phyloP scores from a whole-genome alignment of 2,888 invertebrate species.

The Drosophila picticornis region DNA sequence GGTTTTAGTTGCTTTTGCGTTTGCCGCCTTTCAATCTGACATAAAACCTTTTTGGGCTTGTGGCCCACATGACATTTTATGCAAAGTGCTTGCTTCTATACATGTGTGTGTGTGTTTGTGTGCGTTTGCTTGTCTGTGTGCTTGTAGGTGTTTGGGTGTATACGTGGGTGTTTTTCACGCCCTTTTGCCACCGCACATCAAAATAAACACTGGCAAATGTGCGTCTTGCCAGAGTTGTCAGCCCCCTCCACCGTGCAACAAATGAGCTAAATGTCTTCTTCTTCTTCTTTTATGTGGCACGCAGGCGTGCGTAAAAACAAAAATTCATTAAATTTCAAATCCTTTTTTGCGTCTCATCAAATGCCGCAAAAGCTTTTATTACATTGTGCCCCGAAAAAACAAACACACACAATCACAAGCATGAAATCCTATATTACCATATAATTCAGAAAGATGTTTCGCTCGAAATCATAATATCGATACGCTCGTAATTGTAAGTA shows the following conservation, averaged over 20 bases:
- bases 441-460: conserved; percentile 12
- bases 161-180: conserved; percentile 62
- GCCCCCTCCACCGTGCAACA: conserved; percentile 13
- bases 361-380: conserved; percentile 53
- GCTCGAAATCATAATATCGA: conserved; percentile 26
- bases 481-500: conserved; percentile 21
- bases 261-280: conserved; percentile 56
- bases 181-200: conserved; percentile 71
- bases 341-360: conserved; percentile 54
- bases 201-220: conserved; percentile 59
- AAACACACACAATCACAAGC: not conserved
- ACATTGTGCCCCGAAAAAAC: conserved; percentile 27
- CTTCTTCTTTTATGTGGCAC: conserved; percentile 54
- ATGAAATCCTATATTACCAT: not conserved
- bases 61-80: conserved; percentile 58
- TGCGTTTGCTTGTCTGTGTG: conserved; percentile 11
- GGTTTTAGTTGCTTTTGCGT: conserved; percentile 71
- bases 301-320: conserved; percentile 62
- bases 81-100: conserved; percentile 55
- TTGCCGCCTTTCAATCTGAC: conserved; percentile 77
- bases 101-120: conserved; percentile 8
- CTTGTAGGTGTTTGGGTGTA: conserved; percentile 4
- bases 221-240: conserved; percentile 21
- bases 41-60: conserved; percentile 73
- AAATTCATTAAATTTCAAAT: conserved; percentile 72